phyloP scores from a whole-genome alignment of 2,113 vertebrate species.

The Galbula dea region DNA sequence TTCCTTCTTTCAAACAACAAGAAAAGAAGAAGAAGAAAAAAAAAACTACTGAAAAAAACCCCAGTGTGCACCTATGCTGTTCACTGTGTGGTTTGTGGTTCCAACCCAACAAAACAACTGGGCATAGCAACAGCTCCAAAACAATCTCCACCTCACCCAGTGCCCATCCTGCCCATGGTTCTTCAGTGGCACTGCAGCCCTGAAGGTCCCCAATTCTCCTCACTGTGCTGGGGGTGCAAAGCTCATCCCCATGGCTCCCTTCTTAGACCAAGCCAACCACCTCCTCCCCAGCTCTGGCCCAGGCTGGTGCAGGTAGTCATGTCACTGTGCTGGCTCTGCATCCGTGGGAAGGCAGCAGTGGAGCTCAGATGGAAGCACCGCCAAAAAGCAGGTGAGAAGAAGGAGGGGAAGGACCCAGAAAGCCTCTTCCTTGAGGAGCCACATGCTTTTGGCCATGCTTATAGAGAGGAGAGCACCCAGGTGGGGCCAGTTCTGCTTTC shows the following conservation, averaged over 20 bases:
- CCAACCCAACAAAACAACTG: slow-evolving; percentile 32
- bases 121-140: slow-evolving; percentile 33
- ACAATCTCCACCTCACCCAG: background rate
- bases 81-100: slow-evolving; percentile 42
- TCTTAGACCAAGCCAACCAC: fast-evolving
- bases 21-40: background rate
- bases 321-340: fast-evolving
- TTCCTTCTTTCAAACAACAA: background rate
- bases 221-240: fast-evolving
- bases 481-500: background rate
- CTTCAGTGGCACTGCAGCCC: fast-evolving
- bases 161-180: background rate
- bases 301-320: background rate
- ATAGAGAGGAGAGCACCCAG: background rate
- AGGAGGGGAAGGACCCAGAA: background rate
- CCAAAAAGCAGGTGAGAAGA: background rate
- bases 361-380: background rate
- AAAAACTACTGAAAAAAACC: background rate
- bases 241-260: fast-evolving
- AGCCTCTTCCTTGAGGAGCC: background rate
- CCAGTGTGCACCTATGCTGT: background rate
- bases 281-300: background rate
- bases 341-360: background rate
- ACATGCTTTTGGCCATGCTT: fast-evolving
- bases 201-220: fast-evolving